Conservation (phyloP, 2,797 vertebrate genomes). For the Enteromius fasciolatus region DNA sequence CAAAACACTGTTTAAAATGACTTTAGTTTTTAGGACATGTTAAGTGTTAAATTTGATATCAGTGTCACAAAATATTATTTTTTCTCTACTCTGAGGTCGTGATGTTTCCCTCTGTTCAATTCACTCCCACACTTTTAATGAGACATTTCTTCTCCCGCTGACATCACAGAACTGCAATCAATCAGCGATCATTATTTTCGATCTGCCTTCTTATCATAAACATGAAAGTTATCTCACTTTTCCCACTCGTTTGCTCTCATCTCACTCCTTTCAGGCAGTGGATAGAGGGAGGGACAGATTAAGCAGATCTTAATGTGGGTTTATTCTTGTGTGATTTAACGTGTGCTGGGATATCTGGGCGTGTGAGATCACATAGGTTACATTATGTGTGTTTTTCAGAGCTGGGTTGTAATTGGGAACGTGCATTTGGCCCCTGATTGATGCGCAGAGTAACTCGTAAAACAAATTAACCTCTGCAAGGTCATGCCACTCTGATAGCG, state of each 20-base stretch:
- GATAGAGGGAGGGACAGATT: conserved; percentile 9
- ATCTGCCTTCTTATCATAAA: conserved; percentile 18
- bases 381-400: conserved; percentile 15
- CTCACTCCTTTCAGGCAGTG: background rate
- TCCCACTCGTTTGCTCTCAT: conserved; percentile 1
- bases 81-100: background rate
- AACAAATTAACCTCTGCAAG: conserved; percentile 54
- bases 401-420: conserved; percentile 9
- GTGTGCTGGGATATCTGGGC: background rate
- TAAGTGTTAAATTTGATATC: no score
- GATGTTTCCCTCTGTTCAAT: background rate
- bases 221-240: conserved; percentile 10
- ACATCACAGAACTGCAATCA: conserved; percentile 15
- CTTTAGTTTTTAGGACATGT: background rate
- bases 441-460: conserved; percentile 40
- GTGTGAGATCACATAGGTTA: conserved; percentile 5
- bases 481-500: conserved; percentile 22
- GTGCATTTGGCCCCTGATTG: conserved; percentile 13
- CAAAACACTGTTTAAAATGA: background rate
- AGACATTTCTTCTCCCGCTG: conserved; percentile 26
- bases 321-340: background rate
- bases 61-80: background rate
- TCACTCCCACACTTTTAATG: conserved; percentile 26
- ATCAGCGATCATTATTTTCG: conserved; percentile 26
- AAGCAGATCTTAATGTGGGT: background rate